Base-by-base conservation (phyloP, 2,888 invertebrate species). In the Hetaerina titia region DNA sequence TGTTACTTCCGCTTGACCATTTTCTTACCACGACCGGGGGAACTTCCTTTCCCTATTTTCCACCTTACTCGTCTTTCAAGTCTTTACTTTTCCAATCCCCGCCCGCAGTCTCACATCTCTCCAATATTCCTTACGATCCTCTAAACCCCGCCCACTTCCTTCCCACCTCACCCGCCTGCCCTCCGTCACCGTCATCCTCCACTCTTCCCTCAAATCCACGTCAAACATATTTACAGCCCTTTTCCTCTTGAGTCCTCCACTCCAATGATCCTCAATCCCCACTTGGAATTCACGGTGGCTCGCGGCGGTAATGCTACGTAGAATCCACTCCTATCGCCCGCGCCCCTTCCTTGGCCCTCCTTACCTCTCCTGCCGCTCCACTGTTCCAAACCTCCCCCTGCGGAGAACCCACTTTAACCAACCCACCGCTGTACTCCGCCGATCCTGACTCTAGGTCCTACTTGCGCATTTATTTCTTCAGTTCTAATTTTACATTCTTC, bases 251-350 rank as follows among this genome's bases (percentile, higher is more conserved):
- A 81, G 81, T 81, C 89, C 89, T 89, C 89, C 57, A 58, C 56
- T 89, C 58, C 89, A 58, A 89, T 89, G 89, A 89, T 89, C 89
- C 22, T 57, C 89, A 89, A 89, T 89, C 56, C 89, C 89, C 58
- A 89, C 89, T 89, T 89, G 89, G 89, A 89, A 89, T 89, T 89
- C 89, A 89, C 58, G 58, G 89, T 89, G 89, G 89, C 89, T 89
- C 89, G 56, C 89, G 89, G 56, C 89, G 13, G 89, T 89, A 57
- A 89, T 56, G 89, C 89, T 58, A 13, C 58, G 89, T 45, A 15
- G 89, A 58, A 89, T 56, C 89, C 57, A 89, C 56, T 89, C 89
- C n/a, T n/a, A 88, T 88, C 31, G 88, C 15, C 56, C 13, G 8
- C 19, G 17, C 6, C 22, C 45, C 31, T 56, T 56, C 69, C n/a